Conservation (phyloP, 2,888 invertebrate genomes). For the Diarsia brunnea region DNA sequence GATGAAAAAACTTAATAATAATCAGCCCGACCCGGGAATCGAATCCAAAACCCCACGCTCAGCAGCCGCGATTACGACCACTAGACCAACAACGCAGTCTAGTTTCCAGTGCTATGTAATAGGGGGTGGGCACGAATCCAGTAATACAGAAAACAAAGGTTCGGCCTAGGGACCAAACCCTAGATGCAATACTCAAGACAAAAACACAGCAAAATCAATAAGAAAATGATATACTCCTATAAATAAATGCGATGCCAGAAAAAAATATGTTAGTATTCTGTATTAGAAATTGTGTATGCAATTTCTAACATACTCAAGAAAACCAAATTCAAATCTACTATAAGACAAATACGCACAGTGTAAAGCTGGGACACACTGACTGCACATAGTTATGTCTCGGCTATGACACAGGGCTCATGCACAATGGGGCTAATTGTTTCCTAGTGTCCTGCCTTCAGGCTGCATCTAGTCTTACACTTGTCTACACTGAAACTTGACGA, state of each 20-base stretch:
- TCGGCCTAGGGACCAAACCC: background rate
- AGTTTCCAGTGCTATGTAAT: background rate
- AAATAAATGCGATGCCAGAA: background rate
- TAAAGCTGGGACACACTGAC: slow-evolving; percentile 34
- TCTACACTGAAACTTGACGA: slow-evolving; percentile 7
- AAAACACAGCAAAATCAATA: background rate
- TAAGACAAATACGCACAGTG: slow-evolving; percentile 32
- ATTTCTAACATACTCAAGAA: background rate
- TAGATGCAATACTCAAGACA: background rate
- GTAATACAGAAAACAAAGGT: background rate
- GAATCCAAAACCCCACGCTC: too few species aligned
- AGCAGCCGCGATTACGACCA: too few species aligned
- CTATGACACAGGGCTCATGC: slow-evolving; percentile 33
- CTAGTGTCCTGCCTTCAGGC: slow-evolving; percentile 56
- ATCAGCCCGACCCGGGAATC: too few species aligned
- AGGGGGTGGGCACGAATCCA: background rate
- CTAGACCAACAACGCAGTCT: background rate
- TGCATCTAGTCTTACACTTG: slow-evolving; percentile 16
- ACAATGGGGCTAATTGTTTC: slow-evolving; percentile 61
- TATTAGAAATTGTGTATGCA: background rate
- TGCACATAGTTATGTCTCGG: slow-evolving; percentile 26
- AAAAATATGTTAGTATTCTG: too few species aligned
- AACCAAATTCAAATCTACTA: slow-evolving; percentile 25
- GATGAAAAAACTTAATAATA: too few species aligned
- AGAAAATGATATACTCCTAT: background rate